Conservation (phyloP, 2,113 vertebrate genomes). For the Nesoenas mayeri region DNA sequence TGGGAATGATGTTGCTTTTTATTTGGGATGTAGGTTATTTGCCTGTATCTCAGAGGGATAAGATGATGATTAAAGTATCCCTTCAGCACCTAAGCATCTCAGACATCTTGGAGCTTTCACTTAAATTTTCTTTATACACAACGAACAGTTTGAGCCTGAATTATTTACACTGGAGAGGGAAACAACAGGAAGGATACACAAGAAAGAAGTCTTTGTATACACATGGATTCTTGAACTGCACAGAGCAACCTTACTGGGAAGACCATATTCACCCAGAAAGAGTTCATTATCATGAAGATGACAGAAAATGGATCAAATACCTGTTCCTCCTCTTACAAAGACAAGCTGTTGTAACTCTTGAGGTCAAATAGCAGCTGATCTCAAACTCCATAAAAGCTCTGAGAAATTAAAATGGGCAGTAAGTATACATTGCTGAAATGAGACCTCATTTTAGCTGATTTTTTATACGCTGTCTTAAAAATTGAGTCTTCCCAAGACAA, state of each 20-base stretch:
- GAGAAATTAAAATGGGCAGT: not conserved
- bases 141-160: not conserved
- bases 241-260: not conserved
- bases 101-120: not conserved
- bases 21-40: slow-evolving; percentile 49
- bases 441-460: not conserved
- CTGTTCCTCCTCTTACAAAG: not conserved
- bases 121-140: not conserved
- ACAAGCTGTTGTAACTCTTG: not conserved
- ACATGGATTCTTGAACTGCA: not conserved
- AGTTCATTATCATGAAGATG: not conserved
- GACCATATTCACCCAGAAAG: not conserved
- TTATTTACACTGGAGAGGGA: slow-evolving; percentile 8
- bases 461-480: not conserved
- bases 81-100: not conserved
- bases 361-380: not conserved
- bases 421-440: not conserved
- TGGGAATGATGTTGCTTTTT: not conserved
- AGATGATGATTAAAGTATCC: not conserved
- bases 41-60: slow-evolving; percentile 2
- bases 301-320: not conserved
- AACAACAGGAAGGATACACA: not conserved
- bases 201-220: not conserved
- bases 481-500: not conserved
- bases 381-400: not conserved